Evolutionary conservation across 1,140 invertebrate genomes (phyloP).

Genomic region (Drosophila guanche): DNA sequence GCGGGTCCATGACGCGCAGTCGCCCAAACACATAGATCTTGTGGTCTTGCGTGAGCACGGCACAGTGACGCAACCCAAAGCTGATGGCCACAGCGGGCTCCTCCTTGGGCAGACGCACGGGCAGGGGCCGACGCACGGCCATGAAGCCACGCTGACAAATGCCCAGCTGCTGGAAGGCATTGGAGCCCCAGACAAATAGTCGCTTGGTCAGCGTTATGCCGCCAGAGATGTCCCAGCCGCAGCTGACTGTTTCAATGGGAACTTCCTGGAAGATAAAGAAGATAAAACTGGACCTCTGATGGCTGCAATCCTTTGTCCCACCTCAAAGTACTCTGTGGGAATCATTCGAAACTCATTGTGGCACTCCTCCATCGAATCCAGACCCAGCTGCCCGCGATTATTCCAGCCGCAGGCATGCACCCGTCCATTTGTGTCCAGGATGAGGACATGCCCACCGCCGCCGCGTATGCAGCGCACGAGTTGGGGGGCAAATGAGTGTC

Average conservation of each 20-base stretch:
- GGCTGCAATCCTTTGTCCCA: constrained; percentile 1
- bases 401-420: constrained; percentile 95
- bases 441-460: constrained; percentile 90
- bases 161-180: constrained; percentile 89
- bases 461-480: constrained; percentile 87
- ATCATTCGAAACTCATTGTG: constrained; percentile 69
- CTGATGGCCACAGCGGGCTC: constrained; percentile 83
- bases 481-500: constrained; percentile 84
- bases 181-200: constrained; percentile 90
- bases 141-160: constrained; percentile 85
- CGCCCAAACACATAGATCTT: constrained; percentile 76
- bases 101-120: constrained; percentile 71
- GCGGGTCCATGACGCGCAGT: constrained; percentile 63
- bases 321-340: constrained; percentile 71
- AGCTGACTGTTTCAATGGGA: constrained; percentile 86
- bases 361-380: constrained; percentile 77
- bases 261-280: constrained; percentile 76
- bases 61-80: constrained; percentile 88
- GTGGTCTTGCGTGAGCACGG: constrained; percentile 86
- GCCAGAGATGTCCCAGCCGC: constrained; percentile 90
- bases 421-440: constrained; percentile 87
- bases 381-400: constrained; percentile 90
- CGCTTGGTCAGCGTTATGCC: constrained; percentile 87
- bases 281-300: too few species aligned
- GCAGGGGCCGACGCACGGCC: constrained; percentile 83